Base-by-base conservation (phyloP, 2,113 vertebrate genomes). In the Tricholaema leucomelas region DNA sequence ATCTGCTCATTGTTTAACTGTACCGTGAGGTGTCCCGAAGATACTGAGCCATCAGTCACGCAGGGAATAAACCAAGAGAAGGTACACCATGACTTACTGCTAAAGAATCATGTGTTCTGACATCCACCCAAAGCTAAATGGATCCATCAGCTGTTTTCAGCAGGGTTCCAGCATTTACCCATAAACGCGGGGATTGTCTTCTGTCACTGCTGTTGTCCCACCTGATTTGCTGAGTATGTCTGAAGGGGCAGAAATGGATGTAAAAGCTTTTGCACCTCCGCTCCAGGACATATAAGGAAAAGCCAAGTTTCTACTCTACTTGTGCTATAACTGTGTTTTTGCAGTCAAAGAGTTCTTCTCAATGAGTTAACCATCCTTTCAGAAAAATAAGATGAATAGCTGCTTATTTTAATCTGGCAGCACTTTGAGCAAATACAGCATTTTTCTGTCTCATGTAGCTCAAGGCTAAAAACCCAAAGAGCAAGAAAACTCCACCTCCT, bases 371-470 rank as follows among this genome's bases (percentile, higher is more conserved):
- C 81, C 85, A 77, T 66, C 60, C 56, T 82, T 91, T 77, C 71
- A 87, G 86, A 73, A 85, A 88, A 87, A 66, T 40, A 85, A 93
- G 81, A 88, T 77, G 40, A 92, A 94, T 92, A 93, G 78, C 56
- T 94, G 63, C 78, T 93, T 95, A 89, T 91, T 96, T 96, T 77
- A 94, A 95, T 91, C 92, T 93, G 93, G 86, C 86, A 96, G 87
- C 46, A 64, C 85, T 95, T 94, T 79, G 90, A 95, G 90, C 79
- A 94, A 95, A 90, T 79, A 84, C 70, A 95, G 73, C 83, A 76
- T 69, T 93, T 96, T 96, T 95, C 87, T 92, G 85, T 91, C 88
- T 93, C 78, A 10, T 72, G 76, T 85, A 94, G 90, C 91, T 92
- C 67, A 89, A 92, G 91, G 64, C 81, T 93, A 67, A 89, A 93